Base-by-base conservation (phyloP, 2,888 invertebrate species). In the Lasioglossum morio region DNA sequence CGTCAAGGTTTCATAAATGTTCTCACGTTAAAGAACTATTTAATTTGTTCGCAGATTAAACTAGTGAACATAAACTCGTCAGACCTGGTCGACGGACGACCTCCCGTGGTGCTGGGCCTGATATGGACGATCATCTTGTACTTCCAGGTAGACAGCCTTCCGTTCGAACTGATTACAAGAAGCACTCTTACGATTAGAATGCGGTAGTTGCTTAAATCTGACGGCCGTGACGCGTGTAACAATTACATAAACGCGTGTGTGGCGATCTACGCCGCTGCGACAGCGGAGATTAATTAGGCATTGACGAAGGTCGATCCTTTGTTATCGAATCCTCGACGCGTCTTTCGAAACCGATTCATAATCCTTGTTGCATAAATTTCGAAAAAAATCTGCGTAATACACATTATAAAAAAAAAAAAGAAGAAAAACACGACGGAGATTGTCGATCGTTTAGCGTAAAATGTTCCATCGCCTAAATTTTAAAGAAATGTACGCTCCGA, bases 81-180 rank as follows among this genome's bases (percentile, higher is more conserved):
- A 70, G 99, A 99, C 96, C 96, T 99, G 95, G 99, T 99, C 89
- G 99, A 99, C 96, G 99, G 99, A 93, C 97, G 99, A 96, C 99
- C 99, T 80, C 98, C 99, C 86, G 99, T 99, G 94, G 99, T 99
- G 84, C 97, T 99, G 91, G 99, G 99, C 89, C 97, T 99, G 79
- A 98, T 99, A 93, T 99, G 99, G 99, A 99, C 99, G 94, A 99
- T 99, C 95, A 99, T 99, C 95, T 96, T 99, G 86, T 99, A 99
- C 96, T 99, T 99, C 98, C 99, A 99, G 98, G 99, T 99, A 97
- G 95, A 93, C 78, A 63, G n/a, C 72, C 23, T 90, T 60, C 27
- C 37, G 14, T 72, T 84, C 12, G n/a, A 46, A 40, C 34, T 57
- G 66, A 57, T 63, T 79, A 72, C 60, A 85, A 84, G 81, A 83